phyloP scores from a whole-genome alignment of 2,113 vertebrate genomes.

The Ictalurus furcatus region DNA sequence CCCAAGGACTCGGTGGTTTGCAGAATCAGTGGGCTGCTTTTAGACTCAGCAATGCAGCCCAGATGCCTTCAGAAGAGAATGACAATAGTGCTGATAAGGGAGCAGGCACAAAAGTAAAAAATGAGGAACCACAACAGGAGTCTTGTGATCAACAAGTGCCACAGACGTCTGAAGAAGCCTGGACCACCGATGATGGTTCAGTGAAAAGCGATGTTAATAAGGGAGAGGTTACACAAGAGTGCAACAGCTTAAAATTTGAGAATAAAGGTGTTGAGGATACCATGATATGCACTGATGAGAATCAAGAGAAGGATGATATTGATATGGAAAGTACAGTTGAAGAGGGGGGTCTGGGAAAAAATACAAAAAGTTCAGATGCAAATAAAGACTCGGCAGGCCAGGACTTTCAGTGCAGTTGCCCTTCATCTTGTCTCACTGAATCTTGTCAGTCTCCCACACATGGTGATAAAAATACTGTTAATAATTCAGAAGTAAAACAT shows the following conservation, averaged over 20 bases:
- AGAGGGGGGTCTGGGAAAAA: conserved; percentile 56
- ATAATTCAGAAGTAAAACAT: conserved; percentile 56
- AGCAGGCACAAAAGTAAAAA: conserved; percentile 45
- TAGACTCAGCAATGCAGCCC: conserved; percentile 55
- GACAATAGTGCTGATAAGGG: conserved; percentile 50
- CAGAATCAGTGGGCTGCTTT: conserved; percentile 73
- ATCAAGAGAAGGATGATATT: conserved; percentile 43
- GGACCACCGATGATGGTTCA: conserved; percentile 23
- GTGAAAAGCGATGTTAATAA: conserved; percentile 51
- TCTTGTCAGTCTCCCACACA: conserved; percentile 50
- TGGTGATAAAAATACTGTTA: conserved; percentile 23
- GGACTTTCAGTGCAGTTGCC: conserved; percentile 60
- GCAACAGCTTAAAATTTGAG: conserved; percentile 53
- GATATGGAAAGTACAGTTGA: conserved; percentile 59
- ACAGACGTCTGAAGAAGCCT: conserved; percentile 38
- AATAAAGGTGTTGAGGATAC: conserved; percentile 48
- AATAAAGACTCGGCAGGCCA: conserved; percentile 60
- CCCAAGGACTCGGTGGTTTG: conserved; percentile 75
- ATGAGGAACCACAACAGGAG: conserved; percentile 35
- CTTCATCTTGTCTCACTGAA: conserved; percentile 66
- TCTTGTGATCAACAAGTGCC: conserved; percentile 26
- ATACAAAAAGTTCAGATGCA: conserved; percentile 60
- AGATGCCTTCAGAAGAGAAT: conserved; percentile 59
- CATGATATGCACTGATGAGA: conserved; percentile 46
- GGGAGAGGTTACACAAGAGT: conserved; percentile 47